Conservation (phyloP, 2,888 invertebrate species). For the Mimumesa dahlbomi region DNA sequence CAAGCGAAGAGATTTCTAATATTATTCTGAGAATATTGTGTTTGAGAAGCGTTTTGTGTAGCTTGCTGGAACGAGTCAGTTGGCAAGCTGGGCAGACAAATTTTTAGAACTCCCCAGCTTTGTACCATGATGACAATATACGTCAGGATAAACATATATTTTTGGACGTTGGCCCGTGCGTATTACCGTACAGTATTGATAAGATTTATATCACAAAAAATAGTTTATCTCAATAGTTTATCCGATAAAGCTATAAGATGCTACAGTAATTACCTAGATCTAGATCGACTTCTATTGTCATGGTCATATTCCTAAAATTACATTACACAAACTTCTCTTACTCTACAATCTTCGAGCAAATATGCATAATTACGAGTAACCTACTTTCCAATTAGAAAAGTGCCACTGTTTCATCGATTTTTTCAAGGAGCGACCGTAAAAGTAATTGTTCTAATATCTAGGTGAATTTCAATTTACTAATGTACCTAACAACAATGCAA, state of each 20-base stretch:
- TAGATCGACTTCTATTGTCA: too few relatives aligned
- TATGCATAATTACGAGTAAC: conserved; percentile 10
- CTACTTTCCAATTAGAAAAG: conserved; percentile 28
- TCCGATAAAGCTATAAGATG: too few relatives aligned
- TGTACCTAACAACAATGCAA: too few relatives aligned
- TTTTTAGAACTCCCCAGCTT: conserved; percentile 6
- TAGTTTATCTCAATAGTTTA: background rate
- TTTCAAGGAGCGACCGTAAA: background rate
- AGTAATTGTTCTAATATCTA: conserved; percentile 7
- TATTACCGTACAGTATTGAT: too few relatives aligned
- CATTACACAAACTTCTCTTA: too few relatives aligned
- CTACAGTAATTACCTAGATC: too few relatives aligned
- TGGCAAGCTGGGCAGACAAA: background rate
- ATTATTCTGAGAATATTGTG: background rate
- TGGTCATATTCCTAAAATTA: too few relatives aligned
- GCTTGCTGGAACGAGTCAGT: background rate
- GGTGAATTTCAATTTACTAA: background rate
- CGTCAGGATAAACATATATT: background rate
- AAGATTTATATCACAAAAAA: background rate
- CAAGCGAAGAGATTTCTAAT: conserved; percentile 16
- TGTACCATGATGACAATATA: background rate
- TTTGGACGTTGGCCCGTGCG: background rate
- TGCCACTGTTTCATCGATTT: conserved; percentile 24
- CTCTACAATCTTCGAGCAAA: background rate
- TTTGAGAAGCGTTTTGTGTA: background rate